Base-by-base conservation (phyloP, 2,113 vertebrate species). In the Sialia sialis region DNA sequence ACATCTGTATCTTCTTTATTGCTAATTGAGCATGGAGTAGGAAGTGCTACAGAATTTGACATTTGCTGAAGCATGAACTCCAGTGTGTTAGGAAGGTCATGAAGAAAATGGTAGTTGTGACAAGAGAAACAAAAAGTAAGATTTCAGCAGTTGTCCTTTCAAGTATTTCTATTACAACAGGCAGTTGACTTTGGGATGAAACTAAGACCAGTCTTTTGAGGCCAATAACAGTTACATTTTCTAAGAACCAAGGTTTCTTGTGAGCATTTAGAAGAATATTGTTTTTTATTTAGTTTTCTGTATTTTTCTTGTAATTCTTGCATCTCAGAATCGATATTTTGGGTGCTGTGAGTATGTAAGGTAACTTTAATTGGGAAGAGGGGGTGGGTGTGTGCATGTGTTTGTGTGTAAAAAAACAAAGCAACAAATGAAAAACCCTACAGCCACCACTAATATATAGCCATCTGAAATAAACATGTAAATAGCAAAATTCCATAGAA, bases 91-190 rank as follows among this genome's bases (percentile, higher is more conserved):
- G 48, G 87, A 87, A 64, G 58, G 81, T 89, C 66, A 52, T 23
- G 32, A 76, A 70, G 63, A 54, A 82, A 51, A 44, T 10, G 4
- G 16, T 27, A 83, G 34, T 29, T 76, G 26, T 62, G 64, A 73
- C 73, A 84, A 88, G 58, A 83, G 68, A 90, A 95, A 79, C 51
- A 58, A 72, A 90, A 93, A 73, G 54, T 82, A 80, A 73, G 29
- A 76, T 88, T 83, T 88, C 32, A 27, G 10, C 58, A 59, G 51
- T 12, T 84, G 19, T 64, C 74, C 59, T 84, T 83, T 80, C 26
- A 67, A n/a, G 62, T 16, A 2, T 88, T 88, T 90, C 46, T 85
- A 1, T 86, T 93, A 54, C 13, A 86, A 38, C 55, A 58, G 55
- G 30, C 36, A 55, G 9, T 30, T 91, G 58, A 48, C 54, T 90